Evolutionary conservation across 53 echinoderm and acorn worm species (phyloP).

Genomic region (Paracentrotus lividus): DNA sequence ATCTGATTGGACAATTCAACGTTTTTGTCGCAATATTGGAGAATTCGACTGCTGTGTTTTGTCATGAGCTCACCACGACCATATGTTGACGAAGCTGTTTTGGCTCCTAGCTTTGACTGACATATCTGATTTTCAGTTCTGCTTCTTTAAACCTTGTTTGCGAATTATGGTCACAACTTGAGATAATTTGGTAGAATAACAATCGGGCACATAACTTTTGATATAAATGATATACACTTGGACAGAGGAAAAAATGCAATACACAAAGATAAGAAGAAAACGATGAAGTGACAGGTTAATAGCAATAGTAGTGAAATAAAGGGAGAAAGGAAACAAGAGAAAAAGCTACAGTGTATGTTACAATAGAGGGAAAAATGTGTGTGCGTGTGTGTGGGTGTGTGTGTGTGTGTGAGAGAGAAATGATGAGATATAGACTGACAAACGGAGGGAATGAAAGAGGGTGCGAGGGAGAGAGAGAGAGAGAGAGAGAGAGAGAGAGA

Average conservation of each 20-base stretch:
- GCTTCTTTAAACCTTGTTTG: conserved; percentile 4
- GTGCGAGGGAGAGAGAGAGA: background rate
- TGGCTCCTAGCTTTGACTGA: background rate
- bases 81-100: background rate
- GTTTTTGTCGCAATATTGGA: background rate
- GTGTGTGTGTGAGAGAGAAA: background rate
- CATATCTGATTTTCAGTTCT: background rate
- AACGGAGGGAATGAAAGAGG: background rate
- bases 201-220: too few species aligned
- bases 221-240: too few species aligned
- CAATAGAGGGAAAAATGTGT: too few species aligned
- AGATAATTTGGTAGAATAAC: too few species aligned
- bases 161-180: background rate
- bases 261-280: too few species aligned
- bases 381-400: background rate
- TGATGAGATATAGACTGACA: background rate
- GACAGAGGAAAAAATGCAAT: too few species aligned
- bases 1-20: background rate
- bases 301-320: background rate
- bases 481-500: background rate
- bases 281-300: background rate
- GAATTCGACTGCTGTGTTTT: background rate
- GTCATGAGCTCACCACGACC: background rate
- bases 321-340: background rate
- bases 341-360: background rate